Percentiles rank a stretch among this genome's conserved stretches.
phyloP scores from a whole-genome alignment of 2,113 vertebrate species.

The Mesoclemmys tuberculata region DNA sequence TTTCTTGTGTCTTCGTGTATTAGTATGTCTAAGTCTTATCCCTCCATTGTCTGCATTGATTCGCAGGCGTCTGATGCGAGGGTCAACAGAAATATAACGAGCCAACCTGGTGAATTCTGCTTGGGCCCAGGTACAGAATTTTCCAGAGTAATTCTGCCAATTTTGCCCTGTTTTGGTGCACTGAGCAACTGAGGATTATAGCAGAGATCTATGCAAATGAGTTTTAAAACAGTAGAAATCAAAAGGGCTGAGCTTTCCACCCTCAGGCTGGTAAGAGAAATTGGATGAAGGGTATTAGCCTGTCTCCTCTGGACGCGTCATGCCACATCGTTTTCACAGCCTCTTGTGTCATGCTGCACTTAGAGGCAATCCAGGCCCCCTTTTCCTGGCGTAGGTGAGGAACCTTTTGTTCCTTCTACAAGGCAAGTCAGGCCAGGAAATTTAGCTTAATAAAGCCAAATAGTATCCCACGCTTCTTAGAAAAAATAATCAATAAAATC shows the following conservation, averaged over 20 bases:
- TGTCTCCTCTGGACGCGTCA: neutral
- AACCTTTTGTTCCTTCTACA: neutral
- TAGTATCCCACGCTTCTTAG: too few relatives aligned
- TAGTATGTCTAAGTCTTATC: neutral
- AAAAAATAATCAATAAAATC: too few relatives aligned
- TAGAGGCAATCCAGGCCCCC: neutral
- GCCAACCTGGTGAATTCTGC: neutral
- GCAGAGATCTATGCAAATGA: neutral
- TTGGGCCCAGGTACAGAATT: neutral
- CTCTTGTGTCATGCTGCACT: neutral
- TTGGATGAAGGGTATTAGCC: too few relatives aligned
- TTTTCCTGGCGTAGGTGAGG: neutral
- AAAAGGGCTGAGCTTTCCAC: neutral
- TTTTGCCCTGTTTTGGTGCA: neutral
- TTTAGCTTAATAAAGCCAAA: too few relatives aligned
- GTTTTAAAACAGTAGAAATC: neutral
- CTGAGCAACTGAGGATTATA: neutral
- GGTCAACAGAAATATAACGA: neutral
- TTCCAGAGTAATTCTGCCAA: neutral
- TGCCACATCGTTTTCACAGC: neutral
- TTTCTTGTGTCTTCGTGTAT: neutral
- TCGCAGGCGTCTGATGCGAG: neutral
- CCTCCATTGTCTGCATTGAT: neutral
- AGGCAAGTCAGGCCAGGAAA: neutral
- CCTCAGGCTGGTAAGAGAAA: neutral